Percentiles rank a stretch among this genome's conserved stretches.
These are phyloP conservation scores for Anhinga anhinga DNA, from an alignment of 2,113 vertebrate species.

Conservation along the genomic window DNA sequence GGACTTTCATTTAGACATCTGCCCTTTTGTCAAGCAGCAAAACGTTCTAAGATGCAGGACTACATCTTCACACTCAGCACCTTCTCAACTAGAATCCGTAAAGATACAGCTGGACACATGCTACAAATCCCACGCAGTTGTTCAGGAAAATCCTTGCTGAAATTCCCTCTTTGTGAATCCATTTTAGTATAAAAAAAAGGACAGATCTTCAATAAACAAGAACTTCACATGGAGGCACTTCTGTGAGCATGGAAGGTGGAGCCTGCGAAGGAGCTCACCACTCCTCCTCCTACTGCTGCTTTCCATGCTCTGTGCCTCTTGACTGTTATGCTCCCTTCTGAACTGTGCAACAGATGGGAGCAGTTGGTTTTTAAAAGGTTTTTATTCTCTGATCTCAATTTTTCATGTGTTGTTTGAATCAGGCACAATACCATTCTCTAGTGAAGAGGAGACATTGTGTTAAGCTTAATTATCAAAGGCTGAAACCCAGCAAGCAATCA, in stretches of 20 bases:
- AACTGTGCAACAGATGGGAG: conserved; percentile 40
- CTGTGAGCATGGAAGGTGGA: not conserved
- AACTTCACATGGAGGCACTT: not conserved
- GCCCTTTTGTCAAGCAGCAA: not conserved
- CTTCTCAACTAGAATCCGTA: not conserved
- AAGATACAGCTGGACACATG: not conserved
- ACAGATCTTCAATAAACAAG: not conserved
- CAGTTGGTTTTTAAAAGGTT: conserved; percentile 44
- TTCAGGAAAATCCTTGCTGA: not conserved
- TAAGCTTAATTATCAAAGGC: conserved; percentile 79
- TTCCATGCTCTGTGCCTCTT: not conserved
- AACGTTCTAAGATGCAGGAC: not conserved
- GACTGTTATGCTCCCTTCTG: not conserved
- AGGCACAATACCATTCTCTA: conserved; percentile 62
- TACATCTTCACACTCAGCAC: not conserved
- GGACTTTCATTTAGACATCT: not conserved
- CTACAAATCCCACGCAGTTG: not conserved
- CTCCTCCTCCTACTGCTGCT: not conserved
- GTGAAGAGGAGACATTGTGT: conserved; percentile 64
- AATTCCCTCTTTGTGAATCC: not conserved
- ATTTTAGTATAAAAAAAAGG: not conserved
- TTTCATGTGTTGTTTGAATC: conserved; percentile 66
- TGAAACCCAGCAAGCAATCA: conserved; percentile 72
- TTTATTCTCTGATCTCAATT: conserved; percentile 60
- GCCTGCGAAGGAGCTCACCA: not conserved